These are phyloP conservation scores for Aethina tumida DNA, from an alignment of 1,140 invertebrate species.

Conservation along the genomic window DNA sequence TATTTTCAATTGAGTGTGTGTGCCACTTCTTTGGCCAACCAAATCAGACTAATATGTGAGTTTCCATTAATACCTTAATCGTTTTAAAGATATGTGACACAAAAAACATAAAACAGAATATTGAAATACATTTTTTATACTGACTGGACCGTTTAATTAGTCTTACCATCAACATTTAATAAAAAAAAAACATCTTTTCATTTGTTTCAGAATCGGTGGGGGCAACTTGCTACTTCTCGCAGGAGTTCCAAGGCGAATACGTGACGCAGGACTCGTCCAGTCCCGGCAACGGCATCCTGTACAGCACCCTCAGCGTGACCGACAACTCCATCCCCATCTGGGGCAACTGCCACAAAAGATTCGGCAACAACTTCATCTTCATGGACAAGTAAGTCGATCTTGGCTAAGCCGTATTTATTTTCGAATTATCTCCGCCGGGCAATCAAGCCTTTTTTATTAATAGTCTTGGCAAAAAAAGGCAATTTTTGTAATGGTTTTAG, in stretches of 20 bases:
- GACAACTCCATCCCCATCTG: constrained; percentile 56
- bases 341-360: constrained; percentile 52
- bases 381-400: constrained; percentile 46
- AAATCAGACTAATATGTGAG: too few species aligned
- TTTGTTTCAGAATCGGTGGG: constrained; percentile 20
- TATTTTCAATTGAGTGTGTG: too few species aligned
- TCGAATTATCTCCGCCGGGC: constrained; percentile 1
- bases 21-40: too few species aligned
- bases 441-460: too few species aligned
- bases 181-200: not conserved
- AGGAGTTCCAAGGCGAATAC: constrained; percentile 57
- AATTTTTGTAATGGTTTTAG: too few species aligned
- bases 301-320: constrained; percentile 52
- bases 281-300: constrained; percentile 43
- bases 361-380: constrained; percentile 54
- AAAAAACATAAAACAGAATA: too few species aligned
- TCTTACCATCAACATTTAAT: too few species aligned
- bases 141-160: too few species aligned
- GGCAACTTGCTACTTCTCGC: constrained; percentile 54
- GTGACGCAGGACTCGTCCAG: constrained; percentile 46
- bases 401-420: not conserved
- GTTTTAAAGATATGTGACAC: too few species aligned
- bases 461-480: too few species aligned
- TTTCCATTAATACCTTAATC: too few species aligned
- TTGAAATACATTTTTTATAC: too few species aligned